Base-by-base conservation (phyloP, 2,797 vertebrate species). In the Cryptoprocta ferox region DNA sequence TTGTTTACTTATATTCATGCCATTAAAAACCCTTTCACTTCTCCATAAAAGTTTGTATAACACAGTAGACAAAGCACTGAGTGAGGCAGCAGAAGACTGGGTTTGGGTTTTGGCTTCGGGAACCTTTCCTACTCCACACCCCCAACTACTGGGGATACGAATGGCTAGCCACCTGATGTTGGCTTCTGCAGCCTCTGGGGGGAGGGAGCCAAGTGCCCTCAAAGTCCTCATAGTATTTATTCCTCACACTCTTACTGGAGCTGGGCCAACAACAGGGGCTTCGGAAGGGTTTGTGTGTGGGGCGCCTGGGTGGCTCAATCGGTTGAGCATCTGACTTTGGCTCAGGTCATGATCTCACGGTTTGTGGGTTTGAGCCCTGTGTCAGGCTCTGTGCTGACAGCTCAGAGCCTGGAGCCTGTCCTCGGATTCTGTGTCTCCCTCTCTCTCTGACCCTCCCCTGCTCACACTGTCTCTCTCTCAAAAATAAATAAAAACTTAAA, bases 1-100 rank as follows among this genome's bases (percentile, higher is more conserved):
- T 94, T 96, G 59, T 97, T 96, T 94, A 56, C 56, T 63, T 98
- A 21, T 18, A 83, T 97, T 91, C 78, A 19, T 39, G 18, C 53
- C 76, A 82, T 93, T 42, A 61, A 94, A 95, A 78, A 26, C 26
- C 24, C 35, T 95, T 91, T 82, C 89, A 30, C 50, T 59, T 65
- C 26, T 75, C 37, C 63, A 39, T 80, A 53, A 18, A 89, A 19
- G 73, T 95, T 70, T 95, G 28, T 87, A 30, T 71, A 89, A 70
- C 18, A 18, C 3, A 48, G 32, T 10, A 15, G 56, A 89, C 79
- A 63, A 59, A 83, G 32, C 56, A 56, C 0, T n/a, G 68, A 71
- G 12, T 0, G 11, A 37, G 11, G 61, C 14, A 32, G 48, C 10
- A 24, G 10, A 15, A 26, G 53, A 32, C 30, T 24, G 21, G 45